Conservation (phyloP, 2,888 invertebrate species). For the Limnephilus rhombicus region DNA sequence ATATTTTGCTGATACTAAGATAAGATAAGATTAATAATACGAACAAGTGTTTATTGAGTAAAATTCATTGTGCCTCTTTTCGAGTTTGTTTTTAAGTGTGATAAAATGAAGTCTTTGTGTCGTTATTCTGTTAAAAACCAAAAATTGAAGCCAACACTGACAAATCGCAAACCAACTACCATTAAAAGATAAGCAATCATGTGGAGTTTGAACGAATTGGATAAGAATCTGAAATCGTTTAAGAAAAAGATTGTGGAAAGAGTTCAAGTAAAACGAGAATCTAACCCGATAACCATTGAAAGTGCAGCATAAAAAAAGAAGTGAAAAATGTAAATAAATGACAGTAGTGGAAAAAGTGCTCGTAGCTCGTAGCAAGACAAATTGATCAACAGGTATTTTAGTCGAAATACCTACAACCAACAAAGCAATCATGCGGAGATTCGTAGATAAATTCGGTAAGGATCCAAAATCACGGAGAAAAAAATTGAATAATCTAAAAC, state of each 20-base stretch:
- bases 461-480: too few relatives aligned
- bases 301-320: background rate
- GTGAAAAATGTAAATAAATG: background rate
- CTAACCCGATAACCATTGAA: background rate
- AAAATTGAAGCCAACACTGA: background rate
- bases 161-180: too few relatives aligned
- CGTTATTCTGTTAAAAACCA: background rate
- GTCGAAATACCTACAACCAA: background rate
- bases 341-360: too few relatives aligned
- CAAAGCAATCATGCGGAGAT: background rate
- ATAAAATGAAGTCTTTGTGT: background rate
- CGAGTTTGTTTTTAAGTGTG: too few relatives aligned
- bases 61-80: background rate
- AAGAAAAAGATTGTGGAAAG: background rate
- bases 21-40: background rate
- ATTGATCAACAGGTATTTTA: too few relatives aligned
- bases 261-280: background rate
- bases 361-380: too few relatives aligned
- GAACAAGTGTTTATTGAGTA: background rate
- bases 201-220: background rate
- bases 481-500: background rate
- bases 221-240: background rate
- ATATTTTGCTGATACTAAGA: background rate
- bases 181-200: background rate
- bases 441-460: too few relatives aligned